Percentiles rank a stretch among this genome's conserved stretches.
Evolutionary conservation across 2,113 vertebrate genomes (phyloP).

Genomic region (Leiothrix lutea): DNA sequence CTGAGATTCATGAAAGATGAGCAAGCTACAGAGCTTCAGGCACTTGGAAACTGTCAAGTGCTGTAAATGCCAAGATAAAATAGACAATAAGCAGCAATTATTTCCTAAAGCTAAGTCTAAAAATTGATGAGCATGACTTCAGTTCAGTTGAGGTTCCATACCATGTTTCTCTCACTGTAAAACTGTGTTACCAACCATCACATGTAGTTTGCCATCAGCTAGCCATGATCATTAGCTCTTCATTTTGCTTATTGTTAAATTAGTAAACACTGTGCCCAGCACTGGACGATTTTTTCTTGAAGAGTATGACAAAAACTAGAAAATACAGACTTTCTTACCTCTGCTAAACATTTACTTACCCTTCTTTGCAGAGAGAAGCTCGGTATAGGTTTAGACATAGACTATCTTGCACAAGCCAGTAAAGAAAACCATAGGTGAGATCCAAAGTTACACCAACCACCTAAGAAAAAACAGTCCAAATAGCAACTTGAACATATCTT

Average conservation of each 20-base stretch:
- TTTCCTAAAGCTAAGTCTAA: background rate
- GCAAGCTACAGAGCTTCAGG: background rate
- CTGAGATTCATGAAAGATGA: background rate
- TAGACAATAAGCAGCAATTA: background rate
- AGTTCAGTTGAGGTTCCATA: background rate
- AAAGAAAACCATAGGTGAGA: conserved; percentile 61
- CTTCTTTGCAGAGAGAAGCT: conserved; percentile 36
- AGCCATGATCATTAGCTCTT: background rate
- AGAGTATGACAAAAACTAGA: background rate
- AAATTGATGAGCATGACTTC: background rate
- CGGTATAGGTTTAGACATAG: conserved; percentile 67
- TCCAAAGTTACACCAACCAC: conserved; percentile 74
- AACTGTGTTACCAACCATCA: background rate
- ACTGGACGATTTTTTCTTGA: background rate
- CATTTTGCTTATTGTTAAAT: background rate
- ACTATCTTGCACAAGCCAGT: conserved; percentile 76
- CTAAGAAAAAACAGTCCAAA: conserved; percentile 34
- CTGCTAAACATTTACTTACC: background rate
- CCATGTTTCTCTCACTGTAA: background rate
- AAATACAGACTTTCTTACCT: background rate
- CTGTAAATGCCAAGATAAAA: background rate
- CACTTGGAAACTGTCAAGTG: background rate
- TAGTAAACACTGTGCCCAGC: background rate
- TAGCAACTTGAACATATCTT: background rate
- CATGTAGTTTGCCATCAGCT: background rate